Evolutionary conservation across 2,113 vertebrate genomes (phyloP), one percentile per base, ranked within the genome.

Genomic region (Thryonomys swinderianus): DNA sequence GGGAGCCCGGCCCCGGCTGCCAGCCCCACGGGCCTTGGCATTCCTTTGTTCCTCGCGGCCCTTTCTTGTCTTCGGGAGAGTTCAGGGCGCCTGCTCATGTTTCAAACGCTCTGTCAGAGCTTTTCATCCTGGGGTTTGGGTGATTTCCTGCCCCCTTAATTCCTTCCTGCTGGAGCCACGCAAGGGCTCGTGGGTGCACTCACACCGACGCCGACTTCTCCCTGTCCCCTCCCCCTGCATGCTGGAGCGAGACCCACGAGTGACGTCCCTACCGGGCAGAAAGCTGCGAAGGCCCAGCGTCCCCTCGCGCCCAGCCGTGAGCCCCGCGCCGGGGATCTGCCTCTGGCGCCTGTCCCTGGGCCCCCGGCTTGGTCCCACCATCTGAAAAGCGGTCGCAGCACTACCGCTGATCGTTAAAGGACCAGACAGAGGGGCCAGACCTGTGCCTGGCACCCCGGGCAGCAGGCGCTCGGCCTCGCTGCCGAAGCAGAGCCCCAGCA

Each of bases 281-380:
- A 14, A 25, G 66, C n/a, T 0, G 0, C 0, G 0, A 2, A 0
- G 4, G 25, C 79, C 10, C 25, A 0, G 2, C 37, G 7, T 5
- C 59, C 59, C 1, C 45, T 0, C 16, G 18, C 25, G 21, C 27
- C 45, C 80, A 14, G 20, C 27, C 2, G 9, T 2, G 81, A 84
- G n/a, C 23, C 37, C 1, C 4, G 6, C 80, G 6, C 53, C n/a
- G 2, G 45, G 42, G 61, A 3, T 45, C 55, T 32, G 40, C 37
- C 4, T 34, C 20, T 3, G 21, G 48, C 40, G 57, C 57, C 79
- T 73, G 79, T 8, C 40, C n/a, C 25, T 14, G 25, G 1, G 3
- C 34, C n/a, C 64, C 90, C 0, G n/a, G 9, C 17, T 81, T 76
- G 42, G 16, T 17, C 61, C 67, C 5, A 6, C 53, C 32, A 2